Evolutionary conservation across 2,888 invertebrate genomes (phyloP).

Genomic region (Tenthredo mesomela): DNA sequence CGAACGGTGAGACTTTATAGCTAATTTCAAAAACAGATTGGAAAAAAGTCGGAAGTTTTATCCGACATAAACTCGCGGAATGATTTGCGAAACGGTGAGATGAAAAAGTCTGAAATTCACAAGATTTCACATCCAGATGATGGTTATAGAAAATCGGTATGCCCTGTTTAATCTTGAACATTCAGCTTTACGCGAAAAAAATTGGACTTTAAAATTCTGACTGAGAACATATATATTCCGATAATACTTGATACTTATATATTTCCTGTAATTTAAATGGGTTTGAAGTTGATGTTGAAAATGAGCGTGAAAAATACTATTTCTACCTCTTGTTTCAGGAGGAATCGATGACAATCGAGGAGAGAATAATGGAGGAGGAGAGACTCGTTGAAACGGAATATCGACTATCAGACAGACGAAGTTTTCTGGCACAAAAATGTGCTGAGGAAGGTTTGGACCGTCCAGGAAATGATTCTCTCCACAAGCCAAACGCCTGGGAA

Average conservation of each 20-base stretch:
- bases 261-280: neutral
- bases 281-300: neutral
- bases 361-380: constrained; percentile 75
- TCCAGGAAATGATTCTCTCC: constrained; percentile 80
- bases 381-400: constrained; percentile 82
- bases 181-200: too few species aligned
- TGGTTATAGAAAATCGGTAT: too few species aligned
- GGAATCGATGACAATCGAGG: constrained; percentile 72
- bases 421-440: constrained; percentile 82
- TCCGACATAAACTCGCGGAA: too few species aligned
- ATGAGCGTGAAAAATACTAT: neutral
- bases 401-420: constrained; percentile 81
- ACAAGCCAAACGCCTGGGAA: constrained; percentile 91
- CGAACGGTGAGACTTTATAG: too few species aligned
- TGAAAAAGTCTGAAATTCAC: too few species aligned
- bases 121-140: too few species aligned
- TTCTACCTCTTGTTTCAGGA: constrained; percentile 62
- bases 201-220: neutral
- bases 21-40: too few species aligned
- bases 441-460: constrained; percentile 82
- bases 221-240: neutral
- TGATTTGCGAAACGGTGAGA: too few species aligned
- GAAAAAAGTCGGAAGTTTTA: too few species aligned
- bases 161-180: too few species aligned
- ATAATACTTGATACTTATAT: neutral